Conservation (phyloP, 2,888 invertebrate genomes). For the Apotomis betuletana region DNA sequence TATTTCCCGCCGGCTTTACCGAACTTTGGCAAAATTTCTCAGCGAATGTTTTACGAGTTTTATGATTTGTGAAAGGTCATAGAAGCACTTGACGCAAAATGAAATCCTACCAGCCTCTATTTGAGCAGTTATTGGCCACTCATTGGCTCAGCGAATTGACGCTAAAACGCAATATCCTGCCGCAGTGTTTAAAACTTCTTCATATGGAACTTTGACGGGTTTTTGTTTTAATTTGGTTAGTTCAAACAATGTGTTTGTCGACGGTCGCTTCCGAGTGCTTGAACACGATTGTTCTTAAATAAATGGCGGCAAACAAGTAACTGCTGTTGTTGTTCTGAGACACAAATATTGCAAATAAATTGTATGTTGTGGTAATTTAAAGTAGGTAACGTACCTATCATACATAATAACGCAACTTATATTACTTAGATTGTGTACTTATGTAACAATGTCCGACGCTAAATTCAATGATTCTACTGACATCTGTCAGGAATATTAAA, state of each 20-base stretch:
- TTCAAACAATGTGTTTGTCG: conserved; percentile 36
- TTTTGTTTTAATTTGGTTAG: conserved; percentile 41
- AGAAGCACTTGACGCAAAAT: conserved; percentile 40
- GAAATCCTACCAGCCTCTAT: conserved; percentile 48
- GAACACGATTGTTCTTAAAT: conserved; percentile 33
- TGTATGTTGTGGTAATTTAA: background rate
- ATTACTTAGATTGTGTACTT: too few species aligned
- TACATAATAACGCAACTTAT: too few species aligned
- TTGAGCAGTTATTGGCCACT: conserved; percentile 73
- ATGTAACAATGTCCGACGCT: too few species aligned
- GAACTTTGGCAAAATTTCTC: conserved; percentile 32
- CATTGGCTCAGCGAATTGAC: conserved; percentile 62
- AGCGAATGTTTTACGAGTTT: conserved; percentile 36
- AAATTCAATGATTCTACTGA: too few species aligned
- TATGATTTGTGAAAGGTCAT: conserved; percentile 42
- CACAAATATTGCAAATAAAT: conserved; percentile 13
- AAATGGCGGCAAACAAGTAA: conserved; percentile 25
- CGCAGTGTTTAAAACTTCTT: conserved; percentile 58
- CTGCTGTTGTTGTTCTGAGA: conserved; percentile 9
- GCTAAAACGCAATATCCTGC: conserved; percentile 73
- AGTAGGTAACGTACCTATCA: background rate
- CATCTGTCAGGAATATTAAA: too few species aligned
- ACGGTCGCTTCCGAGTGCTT: conserved; percentile 36
- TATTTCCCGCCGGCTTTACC: conserved; percentile 21
- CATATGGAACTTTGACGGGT: conserved; percentile 41